These are phyloP conservation scores for Drosophila pseudoananassae DNA, from an alignment of 1,140 invertebrate genomes.

Conservation along the genomic window DNA sequence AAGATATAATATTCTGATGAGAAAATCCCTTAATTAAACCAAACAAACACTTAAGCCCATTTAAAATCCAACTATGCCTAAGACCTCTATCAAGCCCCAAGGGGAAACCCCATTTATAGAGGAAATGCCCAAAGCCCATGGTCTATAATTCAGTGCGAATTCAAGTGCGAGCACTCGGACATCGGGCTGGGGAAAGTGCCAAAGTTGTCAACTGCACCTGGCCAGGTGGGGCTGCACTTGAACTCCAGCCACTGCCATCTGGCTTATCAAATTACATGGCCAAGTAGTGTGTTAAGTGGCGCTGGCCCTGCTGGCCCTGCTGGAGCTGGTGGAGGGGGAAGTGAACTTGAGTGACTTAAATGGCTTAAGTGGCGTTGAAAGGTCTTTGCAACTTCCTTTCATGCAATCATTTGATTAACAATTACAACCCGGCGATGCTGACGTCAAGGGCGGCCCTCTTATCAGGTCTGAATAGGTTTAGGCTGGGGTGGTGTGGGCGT, in stretches of 20 bases:
- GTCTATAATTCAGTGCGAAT: conserved; percentile 19
- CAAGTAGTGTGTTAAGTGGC: conserved; percentile 48
- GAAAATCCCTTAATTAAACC: no score
- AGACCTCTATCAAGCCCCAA: conserved; percentile 1
- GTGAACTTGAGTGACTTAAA: conserved; percentile 36
- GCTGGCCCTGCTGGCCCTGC: not conserved
- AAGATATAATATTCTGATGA: no score
- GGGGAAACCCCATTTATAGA: conserved; percentile 2
- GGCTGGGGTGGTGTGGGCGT: not conserved
- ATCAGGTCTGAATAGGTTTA: not conserved
- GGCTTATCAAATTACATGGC: conserved; percentile 80
- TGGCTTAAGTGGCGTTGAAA: conserved; percentile 63
- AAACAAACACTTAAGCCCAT: no score
- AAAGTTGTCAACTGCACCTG: conserved; percentile 57
- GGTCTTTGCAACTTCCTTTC: conserved; percentile 66
- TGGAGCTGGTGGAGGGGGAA: not conserved
- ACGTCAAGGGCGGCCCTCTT: conserved; percentile 51
- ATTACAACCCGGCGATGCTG: conserved; percentile 59
- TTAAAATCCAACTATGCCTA: not conserved
- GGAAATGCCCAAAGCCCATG: not conserved
- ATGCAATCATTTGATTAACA: conserved; percentile 74
- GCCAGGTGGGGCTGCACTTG: conserved; percentile 5
- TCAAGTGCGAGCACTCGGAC: conserved; percentile 15
- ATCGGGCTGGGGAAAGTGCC: conserved; percentile 6
- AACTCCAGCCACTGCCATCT: conserved; percentile 25